Evolutionary conservation across 2,797 vertebrate species (phyloP), one percentile per base, ranked within the genome.

Genomic region (Melanotaenia parkinsoni): DNA sequence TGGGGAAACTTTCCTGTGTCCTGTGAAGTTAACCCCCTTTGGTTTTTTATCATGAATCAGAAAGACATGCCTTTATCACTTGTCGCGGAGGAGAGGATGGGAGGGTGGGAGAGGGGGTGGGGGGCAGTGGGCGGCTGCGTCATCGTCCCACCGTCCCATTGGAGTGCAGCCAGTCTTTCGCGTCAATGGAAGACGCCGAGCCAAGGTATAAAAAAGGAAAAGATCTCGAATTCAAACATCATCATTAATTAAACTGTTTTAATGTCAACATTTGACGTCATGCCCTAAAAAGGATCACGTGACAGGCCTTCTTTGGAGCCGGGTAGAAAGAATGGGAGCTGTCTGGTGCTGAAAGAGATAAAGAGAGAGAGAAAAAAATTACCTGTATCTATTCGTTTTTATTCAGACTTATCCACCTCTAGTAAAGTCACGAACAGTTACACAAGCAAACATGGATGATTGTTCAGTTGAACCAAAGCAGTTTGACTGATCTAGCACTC

Each of bases 31-130:
- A 93, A 91, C 92, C 91, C 91, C 87, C 94, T 93, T 93, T 86
- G 92, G 95, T 96, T 96, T 89, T 98, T 96, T 97, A 97, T 96
- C 94, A 94, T 93, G 92, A 90, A 93, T 84, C 92, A 91, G 90
- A 89, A 90, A 94, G 93, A 90, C 91, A 90, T 95, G 94, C 95
- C 95, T 96, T 95, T 94, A 95, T 88, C 88, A 91, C 91, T 93
- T 91, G 95, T 95, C 96, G 94, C 95, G 83, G 75, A 93, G 84
- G 94, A 14, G 40, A 38, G 57, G 62, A 14, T 30, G 63, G 40
- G 14, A 9, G 62, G 28, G 28, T 37, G 63, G 33, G 22, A 28
- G 37, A 57, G 51, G 14, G n/a, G 70, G 0, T 69, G 82, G 43
- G 6, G 51, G 40, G 69, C 62, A 32, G 77, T 59, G 70, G 82